These are phyloP conservation scores for Athalia circularis DNA, from an alignment of 2,888 invertebrate genomes.

Conservation along the genomic window DNA sequence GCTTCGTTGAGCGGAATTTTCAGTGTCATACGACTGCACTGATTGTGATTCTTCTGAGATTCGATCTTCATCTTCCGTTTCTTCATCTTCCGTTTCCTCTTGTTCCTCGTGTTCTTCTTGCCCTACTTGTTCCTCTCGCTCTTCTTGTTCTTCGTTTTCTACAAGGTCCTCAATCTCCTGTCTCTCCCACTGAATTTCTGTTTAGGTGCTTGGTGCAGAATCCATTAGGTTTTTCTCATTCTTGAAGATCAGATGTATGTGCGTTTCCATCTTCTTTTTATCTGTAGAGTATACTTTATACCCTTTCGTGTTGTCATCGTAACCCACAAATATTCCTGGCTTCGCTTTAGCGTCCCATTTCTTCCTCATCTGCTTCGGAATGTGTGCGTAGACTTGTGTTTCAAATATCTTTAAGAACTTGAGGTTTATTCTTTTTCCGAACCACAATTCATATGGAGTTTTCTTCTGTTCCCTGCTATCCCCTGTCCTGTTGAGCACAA, in stretches of 20 bases:
- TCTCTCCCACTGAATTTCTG: conserved; percentile 11
- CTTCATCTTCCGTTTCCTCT: background rate
- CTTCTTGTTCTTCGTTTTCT: background rate
- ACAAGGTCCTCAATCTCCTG: no score
- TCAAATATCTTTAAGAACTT: conserved; percentile 57
- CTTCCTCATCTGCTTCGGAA: conserved; percentile 59
- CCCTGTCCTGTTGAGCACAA: conserved; percentile 64
- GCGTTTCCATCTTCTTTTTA: background rate
- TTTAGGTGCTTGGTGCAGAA: background rate
- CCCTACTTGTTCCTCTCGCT: background rate
- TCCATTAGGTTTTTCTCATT: background rate
- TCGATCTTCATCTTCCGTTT: background rate
- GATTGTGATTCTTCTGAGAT: no score
- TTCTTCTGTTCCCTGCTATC: conserved; percentile 56
- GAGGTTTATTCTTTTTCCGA: conserved; percentile 49
- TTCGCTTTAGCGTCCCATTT: conserved; percentile 52
- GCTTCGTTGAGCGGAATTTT: background rate
- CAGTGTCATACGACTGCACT: background rate
- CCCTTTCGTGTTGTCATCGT: conserved; percentile 57
- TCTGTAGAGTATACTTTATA: conserved; percentile 47
- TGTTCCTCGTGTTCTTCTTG: background rate
- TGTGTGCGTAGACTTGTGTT: conserved; percentile 59
- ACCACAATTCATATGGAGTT: conserved; percentile 62
- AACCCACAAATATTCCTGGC: conserved; percentile 60
- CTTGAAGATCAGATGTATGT: background rate